phyloP scores from a whole-genome alignment of 2,113 vertebrate species.

The Proterorhinus semilunaris region DNA sequence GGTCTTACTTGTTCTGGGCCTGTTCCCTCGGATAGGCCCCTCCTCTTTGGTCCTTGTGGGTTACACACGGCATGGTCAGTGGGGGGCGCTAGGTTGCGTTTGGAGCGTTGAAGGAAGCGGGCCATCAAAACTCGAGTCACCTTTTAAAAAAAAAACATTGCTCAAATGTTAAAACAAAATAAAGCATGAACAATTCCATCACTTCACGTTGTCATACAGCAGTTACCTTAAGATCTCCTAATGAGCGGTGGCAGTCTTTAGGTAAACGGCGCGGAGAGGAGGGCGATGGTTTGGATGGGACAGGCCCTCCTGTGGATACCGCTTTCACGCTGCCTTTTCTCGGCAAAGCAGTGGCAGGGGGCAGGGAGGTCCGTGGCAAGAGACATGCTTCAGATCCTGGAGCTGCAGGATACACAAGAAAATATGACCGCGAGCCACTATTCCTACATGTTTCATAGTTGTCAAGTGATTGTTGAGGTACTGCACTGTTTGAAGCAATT shows the following conservation, averaged over 20 bases:
- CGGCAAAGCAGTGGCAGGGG: slow-evolving; percentile 63
- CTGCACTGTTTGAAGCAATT: too few relatives aligned
- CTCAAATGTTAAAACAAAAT: too few relatives aligned
- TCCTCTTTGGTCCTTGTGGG: slow-evolving; percentile 79
- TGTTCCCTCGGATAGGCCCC: slow-evolving; percentile 54
- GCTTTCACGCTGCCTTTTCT: slow-evolving; percentile 70
- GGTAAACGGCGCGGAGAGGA: slow-evolving; percentile 71
- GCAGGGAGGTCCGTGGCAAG: slow-evolving; percentile 64
- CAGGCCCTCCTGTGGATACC: slow-evolving; percentile 43
- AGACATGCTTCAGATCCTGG: slow-evolving; percentile 82
- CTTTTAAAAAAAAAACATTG: slow-evolving; percentile 61
- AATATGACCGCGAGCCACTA: neutral
- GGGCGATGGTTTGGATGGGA: slow-evolving; percentile 72
- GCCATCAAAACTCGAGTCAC: slow-evolving; percentile 86
- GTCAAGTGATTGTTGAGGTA: too few relatives aligned
- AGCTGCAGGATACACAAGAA: slow-evolving; percentile 62
- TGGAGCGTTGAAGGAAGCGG: slow-evolving; percentile 91
- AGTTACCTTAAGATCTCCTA: slow-evolving; percentile 89
- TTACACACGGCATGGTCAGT: slow-evolving; percentile 72
- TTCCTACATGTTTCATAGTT: too few relatives aligned
- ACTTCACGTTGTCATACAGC: too few relatives aligned
- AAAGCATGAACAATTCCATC: too few relatives aligned
- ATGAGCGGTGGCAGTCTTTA: slow-evolving; percentile 84
- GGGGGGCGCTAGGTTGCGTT: slow-evolving; percentile 74
- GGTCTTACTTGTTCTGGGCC: slow-evolving; percentile 72